Conservation (phyloP, 2,888 invertebrate genomes). For the Entomobrya proxima region DNA sequence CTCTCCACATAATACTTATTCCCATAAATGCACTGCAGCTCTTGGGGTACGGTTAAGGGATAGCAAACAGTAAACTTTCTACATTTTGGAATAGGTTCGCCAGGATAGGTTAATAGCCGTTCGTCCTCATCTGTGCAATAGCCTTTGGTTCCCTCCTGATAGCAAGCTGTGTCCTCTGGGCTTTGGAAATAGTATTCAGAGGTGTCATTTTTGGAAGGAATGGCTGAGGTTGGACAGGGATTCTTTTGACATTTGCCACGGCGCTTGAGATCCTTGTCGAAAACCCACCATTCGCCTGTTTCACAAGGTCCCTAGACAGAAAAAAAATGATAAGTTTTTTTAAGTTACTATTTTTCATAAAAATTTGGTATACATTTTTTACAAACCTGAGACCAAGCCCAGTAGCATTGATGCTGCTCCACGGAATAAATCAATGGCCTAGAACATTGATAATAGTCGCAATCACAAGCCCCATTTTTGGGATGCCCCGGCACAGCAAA, state of each 20-base stretch:
- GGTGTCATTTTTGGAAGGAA: neutral
- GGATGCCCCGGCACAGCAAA: constrained; percentile 72
- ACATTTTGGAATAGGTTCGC: constrained; percentile 73
- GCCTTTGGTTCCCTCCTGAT: constrained; percentile 67
- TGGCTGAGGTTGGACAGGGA: constrained; percentile 50
- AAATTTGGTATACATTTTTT: constrained; percentile 38
- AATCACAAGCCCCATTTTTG: constrained; percentile 73
- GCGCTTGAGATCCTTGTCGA: constrained; percentile 62
- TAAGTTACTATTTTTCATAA: neutral
- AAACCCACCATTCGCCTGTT: constrained; percentile 71
- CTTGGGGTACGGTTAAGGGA: constrained; percentile 67
- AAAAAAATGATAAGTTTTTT: neutral
- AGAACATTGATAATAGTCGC: constrained; percentile 73
- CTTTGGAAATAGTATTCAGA: constrained; percentile 65
- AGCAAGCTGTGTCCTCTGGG: constrained; percentile 69
- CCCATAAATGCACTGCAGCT: constrained; percentile 72
- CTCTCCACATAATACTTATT: constrained; percentile 59
- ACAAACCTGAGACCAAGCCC: constrained; percentile 74
- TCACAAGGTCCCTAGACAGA: constrained; percentile 71
- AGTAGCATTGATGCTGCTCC: constrained; percentile 70
- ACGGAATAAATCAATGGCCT: constrained; percentile 70
- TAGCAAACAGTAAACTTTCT: constrained; percentile 67
- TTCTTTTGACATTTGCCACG: constrained; percentile 57
- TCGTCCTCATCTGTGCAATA: constrained; percentile 67
- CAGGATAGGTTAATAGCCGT: constrained; percentile 62